Evolutionary conservation across 2,797 vertebrate genomes (phyloP), one percentile per base, ranked within the genome.

Genomic region (Tenualosa thibaudeaui): DNA sequence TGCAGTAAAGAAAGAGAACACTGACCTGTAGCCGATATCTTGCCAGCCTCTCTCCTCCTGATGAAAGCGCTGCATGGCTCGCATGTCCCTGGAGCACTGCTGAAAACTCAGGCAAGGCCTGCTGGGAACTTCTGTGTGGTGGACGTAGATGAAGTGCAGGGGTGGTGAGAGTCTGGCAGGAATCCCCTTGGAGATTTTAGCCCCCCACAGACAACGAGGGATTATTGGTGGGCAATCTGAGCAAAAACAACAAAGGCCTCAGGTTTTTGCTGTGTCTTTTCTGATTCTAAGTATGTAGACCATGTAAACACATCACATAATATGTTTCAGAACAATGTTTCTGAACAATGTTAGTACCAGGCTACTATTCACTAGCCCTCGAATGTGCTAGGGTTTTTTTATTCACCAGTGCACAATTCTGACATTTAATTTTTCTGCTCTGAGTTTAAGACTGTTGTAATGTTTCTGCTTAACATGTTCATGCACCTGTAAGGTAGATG

Each of bases 21-120:
- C 56, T 3, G 81, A 97, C 97, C 96, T 98, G 93, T 98, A 98
- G 49, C 96, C 97, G 0, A 99, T 97, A 93, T 99, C 97, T 0
- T 88, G 87, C 97, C 97, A 98, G 0, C 89, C 93, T 0, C 91
- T 94, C 0, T 87, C 90, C 0, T 95, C 92, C 91, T 99, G 97
- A 89, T 98, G 98, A 92, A 94, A 98, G 12, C 46, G 90, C 82
- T 98, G 98, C 95, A 98, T 97, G 88, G 91, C 81, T 50, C 96
- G 95, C 97, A 98, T 97, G 92, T 93, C 1, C 0, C 19, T 84
- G 0, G 96, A 90, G 9, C 97, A 98, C 4, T 53, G 22, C 2
- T 71, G 0, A 81, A 98, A 97, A 89, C 88, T 91, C 15, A 86
- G 88, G 86, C 98, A 98, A 0, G 96, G 96, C 0, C 78, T 12